These are phyloP conservation scores for Aphidoletes aphidimyza DNA, from an alignment of 2,888 invertebrate species.

Conservation along the genomic window DNA sequence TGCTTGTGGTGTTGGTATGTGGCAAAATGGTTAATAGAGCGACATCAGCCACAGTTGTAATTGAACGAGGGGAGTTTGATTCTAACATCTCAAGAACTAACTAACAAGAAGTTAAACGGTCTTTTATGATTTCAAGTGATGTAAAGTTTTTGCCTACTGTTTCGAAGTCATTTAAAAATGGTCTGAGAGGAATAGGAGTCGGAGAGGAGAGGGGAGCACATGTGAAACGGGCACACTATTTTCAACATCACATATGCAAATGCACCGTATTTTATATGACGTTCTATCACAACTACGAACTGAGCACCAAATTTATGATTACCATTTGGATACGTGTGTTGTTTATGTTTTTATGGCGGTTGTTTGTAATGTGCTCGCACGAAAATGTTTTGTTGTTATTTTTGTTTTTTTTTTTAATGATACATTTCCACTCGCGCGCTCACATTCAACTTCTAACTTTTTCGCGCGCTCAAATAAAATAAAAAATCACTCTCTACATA, in stretches of 20 bases:
- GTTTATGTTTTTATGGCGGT: constrained; percentile 47
- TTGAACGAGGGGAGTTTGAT: constrained; percentile 47
- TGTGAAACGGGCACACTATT: background rate
- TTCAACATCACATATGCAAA: background rate
- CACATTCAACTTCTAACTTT: background rate
- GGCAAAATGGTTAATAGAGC: constrained; percentile 31
- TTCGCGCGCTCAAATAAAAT: background rate
- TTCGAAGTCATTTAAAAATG: no score
- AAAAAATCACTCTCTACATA: background rate
- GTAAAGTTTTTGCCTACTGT: background rate
- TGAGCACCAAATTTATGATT: background rate
- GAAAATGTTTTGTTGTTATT: background rate
- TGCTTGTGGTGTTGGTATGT: constrained; percentile 28
- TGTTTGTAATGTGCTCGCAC: constrained; percentile 12
- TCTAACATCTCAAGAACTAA: background rate
- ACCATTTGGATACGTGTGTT: constrained; percentile 17
- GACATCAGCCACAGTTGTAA: background rate
- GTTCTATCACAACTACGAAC: no score
- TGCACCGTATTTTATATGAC: no score
- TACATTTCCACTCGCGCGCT: background rate
- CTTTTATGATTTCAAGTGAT: background rate
- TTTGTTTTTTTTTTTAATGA: background rate
- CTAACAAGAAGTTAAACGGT: background rate
- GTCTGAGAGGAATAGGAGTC: no score
- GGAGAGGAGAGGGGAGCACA: no score